Evolutionary conservation across 2,113 vertebrate genomes (phyloP).

Genomic region (Papio anubis): DNA sequence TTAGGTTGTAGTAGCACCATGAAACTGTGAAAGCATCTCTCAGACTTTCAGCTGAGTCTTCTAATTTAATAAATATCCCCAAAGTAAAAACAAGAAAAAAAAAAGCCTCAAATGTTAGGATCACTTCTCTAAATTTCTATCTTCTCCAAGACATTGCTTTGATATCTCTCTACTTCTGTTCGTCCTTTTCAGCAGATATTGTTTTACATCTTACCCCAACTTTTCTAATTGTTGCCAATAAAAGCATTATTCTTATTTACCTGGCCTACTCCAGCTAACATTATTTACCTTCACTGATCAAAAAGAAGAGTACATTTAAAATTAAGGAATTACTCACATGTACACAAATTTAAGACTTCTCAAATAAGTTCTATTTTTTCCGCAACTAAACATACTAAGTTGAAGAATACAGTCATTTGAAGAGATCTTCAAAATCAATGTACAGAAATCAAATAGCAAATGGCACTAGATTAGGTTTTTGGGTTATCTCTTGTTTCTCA

Average conservation of each 20-base stretch:
- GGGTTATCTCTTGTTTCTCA: background rate
- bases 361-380: background rate
- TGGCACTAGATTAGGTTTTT: background rate
- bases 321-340: background rate
- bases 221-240: background rate
- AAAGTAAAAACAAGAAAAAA: background rate
- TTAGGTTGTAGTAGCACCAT: background rate
- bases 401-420: background rate
- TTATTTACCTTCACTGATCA: background rate
- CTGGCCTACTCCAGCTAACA: background rate
- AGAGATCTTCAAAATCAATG: conserved; percentile 7
- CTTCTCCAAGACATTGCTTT: background rate
- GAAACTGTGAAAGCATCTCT: background rate
- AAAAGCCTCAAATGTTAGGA: background rate
- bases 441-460: background rate
- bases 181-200: background rate
- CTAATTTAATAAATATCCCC: background rate
- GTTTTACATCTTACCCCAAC: background rate
- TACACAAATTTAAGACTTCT: background rate
- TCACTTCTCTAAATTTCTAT: background rate
- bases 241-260: background rate
- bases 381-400: background rate
- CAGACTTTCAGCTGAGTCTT: background rate
- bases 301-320: background rate
- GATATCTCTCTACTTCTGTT: background rate